A percentile compares a stretch with the other conserved stretches of the same genome.
phyloP scores from a whole-genome alignment of 2,888 invertebrate genomes.

The Carterocephalus palaemon region DNA sequence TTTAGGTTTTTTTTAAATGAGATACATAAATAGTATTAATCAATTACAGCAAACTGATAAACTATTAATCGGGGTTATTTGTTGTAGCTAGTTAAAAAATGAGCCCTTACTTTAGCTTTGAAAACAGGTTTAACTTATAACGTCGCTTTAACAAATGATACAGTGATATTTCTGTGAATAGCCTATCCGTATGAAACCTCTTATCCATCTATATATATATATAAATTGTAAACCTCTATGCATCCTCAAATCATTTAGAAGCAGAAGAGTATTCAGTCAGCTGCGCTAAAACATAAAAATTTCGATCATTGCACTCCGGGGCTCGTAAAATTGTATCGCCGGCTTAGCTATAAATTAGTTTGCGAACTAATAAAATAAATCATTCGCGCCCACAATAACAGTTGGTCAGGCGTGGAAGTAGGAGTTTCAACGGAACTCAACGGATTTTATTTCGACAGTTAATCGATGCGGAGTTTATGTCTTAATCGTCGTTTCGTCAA shows the following conservation, averaged over 20 bases:
- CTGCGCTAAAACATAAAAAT: slow-evolving; percentile 26
- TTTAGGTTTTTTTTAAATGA: no score
- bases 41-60: no score
- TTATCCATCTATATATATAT: no score
- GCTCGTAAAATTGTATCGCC: slow-evolving; percentile 28
- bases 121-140: no score
- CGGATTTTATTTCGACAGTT: slow-evolving; percentile 14
- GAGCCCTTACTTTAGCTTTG: no score
- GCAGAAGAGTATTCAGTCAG: not conserved
- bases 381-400: slow-evolving; percentile 27
- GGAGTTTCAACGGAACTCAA: slow-evolving; percentile 8
- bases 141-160: no score
- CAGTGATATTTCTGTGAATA: no score
- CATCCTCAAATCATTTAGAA: no score
- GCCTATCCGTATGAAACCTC: not conserved
- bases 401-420: slow-evolving; percentile 15
- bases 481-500: no score
- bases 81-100: no score
- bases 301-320: slow-evolving; percentile 21
- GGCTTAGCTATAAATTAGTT: slow-evolving; percentile 30
- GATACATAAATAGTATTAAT: no score
- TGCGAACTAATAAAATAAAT: slow-evolving; percentile 31
- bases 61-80: no score
- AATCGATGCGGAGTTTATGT: slow-evolving; percentile 6
- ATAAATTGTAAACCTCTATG: slow-evolving; percentile 1